phyloP scores from a whole-genome alignment of 2,888 invertebrate genomes.

The Spodoptera exigua region DNA sequence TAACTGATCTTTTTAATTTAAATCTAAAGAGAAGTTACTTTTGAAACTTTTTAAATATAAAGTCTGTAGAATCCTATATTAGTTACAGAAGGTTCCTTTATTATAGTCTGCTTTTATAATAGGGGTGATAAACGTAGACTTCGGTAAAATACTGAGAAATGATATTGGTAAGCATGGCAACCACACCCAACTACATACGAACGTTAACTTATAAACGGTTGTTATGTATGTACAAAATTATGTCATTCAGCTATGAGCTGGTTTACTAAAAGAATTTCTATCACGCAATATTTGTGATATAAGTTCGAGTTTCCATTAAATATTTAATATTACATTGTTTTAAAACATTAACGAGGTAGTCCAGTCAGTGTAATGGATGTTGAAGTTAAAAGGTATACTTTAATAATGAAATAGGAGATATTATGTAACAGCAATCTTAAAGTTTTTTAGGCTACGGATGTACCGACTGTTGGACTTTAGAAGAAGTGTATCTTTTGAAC shows the following conservation, averaged over 20 bases:
- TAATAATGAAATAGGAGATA: conserved; percentile 52
- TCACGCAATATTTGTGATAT: conserved; percentile 11
- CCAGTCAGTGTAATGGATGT: conserved; percentile 45
- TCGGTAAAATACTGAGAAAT: no score
- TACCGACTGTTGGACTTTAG: conserved; percentile 5
- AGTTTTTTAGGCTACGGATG: conserved; percentile 31
- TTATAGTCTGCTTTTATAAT: no score
- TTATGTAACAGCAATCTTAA: conserved; percentile 28
- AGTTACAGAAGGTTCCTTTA: no score
- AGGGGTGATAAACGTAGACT: no score
- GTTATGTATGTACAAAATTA: no score
- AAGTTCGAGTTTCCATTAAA: conserved; percentile 25
- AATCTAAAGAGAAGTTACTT: neutral
- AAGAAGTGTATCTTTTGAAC: conserved; percentile 1
- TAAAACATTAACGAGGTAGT: conserved; percentile 42
- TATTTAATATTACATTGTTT: conserved; percentile 43
- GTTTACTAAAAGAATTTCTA: no score
- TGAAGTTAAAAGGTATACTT: conserved; percentile 54
- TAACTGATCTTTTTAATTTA: neutral
- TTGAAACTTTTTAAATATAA: no score
- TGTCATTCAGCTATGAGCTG: no score
- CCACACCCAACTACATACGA: no score
- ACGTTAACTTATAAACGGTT: no score
- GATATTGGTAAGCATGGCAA: no score
- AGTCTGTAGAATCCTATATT: no score